Base-by-base conservation (phyloP, 64 coral and sea anemone species). In the Porites australiensis region DNA sequence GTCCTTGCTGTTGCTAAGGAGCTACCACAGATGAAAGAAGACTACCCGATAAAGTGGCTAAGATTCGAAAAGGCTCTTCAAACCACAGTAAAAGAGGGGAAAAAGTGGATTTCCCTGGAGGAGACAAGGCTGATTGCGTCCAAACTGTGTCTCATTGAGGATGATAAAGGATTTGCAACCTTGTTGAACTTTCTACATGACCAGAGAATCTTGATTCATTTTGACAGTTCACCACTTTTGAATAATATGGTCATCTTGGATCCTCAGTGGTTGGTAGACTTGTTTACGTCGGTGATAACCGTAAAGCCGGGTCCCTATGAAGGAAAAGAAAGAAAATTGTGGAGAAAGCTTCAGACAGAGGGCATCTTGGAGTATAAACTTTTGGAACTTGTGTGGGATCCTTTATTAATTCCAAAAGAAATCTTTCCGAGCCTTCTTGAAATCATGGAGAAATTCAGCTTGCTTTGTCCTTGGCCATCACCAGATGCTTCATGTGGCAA, bases 391-490 rank as follows among this genome's bases (percentile, higher is more conserved):
- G 44, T 75, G 14, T 75, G 72, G 72, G 46, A 6, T 49, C 72
- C 72, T 50, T 49, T 75, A 44, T 75, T 75, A 12, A 45, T 16
- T 10, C 13, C 46, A 14, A 45, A 27, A 46, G 72, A 75, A 46
- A 75, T 45, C 1, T 15, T 6, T 5, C 44, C 12, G 13, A 75
- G 72, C 72, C 72, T 75, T 75, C 6, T 75, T 16, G 72, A 43
- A 14, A 46, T 75, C 13, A 45, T 75, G 72, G 45, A 75, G 72
- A 75, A 75, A 75, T 75, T 75, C 12, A 75, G 72, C 46, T 75
- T 75, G 72, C 72, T 75, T 12, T 75, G 72, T 75, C 44, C 72
- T 16, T 75, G 72, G 72, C 72, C 46, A 16, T 75, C 72, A 50
- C 49, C 72, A 49, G 5, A 16, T 9, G 54, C 3, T 57, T 57